A percentile compares a stretch with the other conserved stretches of the same genome.
Conservation (phyloP, 1,140 invertebrate genomes). For the Centruroides sculpturatus region DNA sequence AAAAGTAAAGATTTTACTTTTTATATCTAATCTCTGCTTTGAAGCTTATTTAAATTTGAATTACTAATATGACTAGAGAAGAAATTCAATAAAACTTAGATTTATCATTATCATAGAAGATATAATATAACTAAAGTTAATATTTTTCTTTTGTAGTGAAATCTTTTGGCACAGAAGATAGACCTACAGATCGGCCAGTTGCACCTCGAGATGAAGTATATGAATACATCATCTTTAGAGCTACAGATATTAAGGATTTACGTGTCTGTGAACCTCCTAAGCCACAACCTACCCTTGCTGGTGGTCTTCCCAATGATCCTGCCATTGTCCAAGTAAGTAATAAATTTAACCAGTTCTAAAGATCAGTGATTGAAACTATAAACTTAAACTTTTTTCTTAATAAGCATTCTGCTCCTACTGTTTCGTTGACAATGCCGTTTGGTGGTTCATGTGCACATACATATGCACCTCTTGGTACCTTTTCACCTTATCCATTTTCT, state of each 20-base stretch:
- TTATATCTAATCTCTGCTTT: too few relatives aligned
- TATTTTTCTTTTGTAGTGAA: constrained; percentile 55
- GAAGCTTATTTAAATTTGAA: too few relatives aligned
- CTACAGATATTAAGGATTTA: constrained; percentile 97
- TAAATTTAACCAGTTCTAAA: neutral
- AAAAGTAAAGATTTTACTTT: too few relatives aligned
- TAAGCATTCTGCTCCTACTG: constrained; percentile 12
- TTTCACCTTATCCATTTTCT: constrained; percentile 5
- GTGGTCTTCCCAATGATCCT: constrained; percentile 63
- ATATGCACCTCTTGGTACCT: constrained; percentile 1
- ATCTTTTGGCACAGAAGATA: constrained; percentile 96
- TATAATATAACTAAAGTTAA: too few relatives aligned
- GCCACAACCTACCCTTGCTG: constrained; percentile 38
- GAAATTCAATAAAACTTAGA: too few relatives aligned
- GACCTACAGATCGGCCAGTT: constrained; percentile 83
- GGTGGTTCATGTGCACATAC: neutral
- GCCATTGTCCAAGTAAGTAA: constrained; percentile 55
- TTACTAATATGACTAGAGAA: too few relatives aligned
- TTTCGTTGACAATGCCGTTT: neutral
- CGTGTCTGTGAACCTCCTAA: constrained; percentile 66
- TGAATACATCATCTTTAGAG: constrained; percentile 96
- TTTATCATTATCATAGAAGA: too few relatives aligned
- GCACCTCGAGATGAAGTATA: constrained; percentile 92
- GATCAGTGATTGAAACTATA: neutral
- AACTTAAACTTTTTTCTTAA: neutral